A percentile compares a stretch with the other conserved stretches of the same genome.
phyloP scores from a whole-genome alignment of 2,797 vertebrate species.

The Acestrorhynchus altus region DNA sequence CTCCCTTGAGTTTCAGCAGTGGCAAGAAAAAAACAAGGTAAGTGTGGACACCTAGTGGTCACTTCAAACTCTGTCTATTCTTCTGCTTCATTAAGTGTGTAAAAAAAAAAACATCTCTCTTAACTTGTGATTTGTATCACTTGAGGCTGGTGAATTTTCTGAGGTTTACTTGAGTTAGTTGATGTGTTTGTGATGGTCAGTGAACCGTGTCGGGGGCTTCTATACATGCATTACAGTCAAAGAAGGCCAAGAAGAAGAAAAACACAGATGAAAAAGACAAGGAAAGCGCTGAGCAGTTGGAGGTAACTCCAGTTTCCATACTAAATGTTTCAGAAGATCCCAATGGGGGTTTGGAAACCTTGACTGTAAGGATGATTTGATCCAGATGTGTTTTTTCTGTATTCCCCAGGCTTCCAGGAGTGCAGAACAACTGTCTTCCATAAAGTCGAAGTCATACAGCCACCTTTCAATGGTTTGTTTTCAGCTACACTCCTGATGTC shows the following conservation, averaged over 20 bases:
- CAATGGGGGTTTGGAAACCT: background rate
- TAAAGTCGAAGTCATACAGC: constrained; percentile 84
- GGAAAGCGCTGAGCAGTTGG: background rate
- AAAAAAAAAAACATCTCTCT: no score
- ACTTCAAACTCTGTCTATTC: background rate
- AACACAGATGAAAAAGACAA: background rate
- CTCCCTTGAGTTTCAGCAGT: constrained; percentile 35
- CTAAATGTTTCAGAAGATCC: background rate
- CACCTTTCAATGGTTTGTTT: constrained; percentile 73
- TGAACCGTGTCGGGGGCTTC: background rate
- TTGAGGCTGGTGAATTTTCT: background rate
- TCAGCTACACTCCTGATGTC: background rate
- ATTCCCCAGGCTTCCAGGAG: constrained; percentile 75
- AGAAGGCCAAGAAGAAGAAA: constrained; percentile 24
- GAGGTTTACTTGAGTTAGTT: background rate
- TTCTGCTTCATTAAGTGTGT: no score
- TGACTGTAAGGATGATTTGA: background rate
- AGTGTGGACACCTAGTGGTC: constrained; percentile 11
- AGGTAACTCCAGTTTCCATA: constrained; percentile 33
- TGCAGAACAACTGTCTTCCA: constrained; percentile 77
- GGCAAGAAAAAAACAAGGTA: constrained; percentile 43
- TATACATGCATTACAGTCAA: constrained; percentile 9
- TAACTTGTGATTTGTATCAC: background rate
- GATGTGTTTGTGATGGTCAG: background rate
- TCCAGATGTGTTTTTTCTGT: no score